Evolutionary conservation across 1,140 invertebrate genomes (phyloP), one percentile per base, ranked within the genome.

Genomic region (Drosophila serrata): DNA sequence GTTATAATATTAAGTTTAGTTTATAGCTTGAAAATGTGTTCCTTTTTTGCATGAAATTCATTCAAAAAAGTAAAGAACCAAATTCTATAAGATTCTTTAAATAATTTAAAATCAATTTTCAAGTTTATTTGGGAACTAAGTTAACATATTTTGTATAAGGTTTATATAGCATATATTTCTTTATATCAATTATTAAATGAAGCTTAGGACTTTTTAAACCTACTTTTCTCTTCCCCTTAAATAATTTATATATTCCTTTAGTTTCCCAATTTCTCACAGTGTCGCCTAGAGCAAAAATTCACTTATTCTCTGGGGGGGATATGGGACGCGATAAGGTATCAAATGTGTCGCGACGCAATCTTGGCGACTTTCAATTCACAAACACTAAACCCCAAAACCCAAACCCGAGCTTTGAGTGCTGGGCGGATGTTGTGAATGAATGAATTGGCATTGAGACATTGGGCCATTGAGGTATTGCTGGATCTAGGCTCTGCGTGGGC

Each of bases 371-470:
- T 72, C 65, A 72, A 72, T 72, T 72, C 65, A 72, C 64, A 39
- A 55, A 69, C 46, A 27, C n/a, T 17, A 43, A 27, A 33, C 45
- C 53, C 19, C 42, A 19, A 12, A n/a, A n/a, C 1, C 45, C 45
- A 11, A 15, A 3, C 27, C 15, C 8, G 24, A 9, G 15, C 45
- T 12, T 12, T 29, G 39, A 59, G 31, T 31, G 51, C 53, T 59
- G 68, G 53, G 69, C 69, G 69, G 69, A 73, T 73, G 69, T 73
- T 73, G 69, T 73, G 69, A 72, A 72, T 73, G 69, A 73, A 73
- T 49, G 69, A 73, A 73, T 73, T 73, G 69, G 69, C 51, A 72
- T 72, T 73, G 69, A 45, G 33, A 37, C 61, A 67, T 51, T 69
- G 63, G 24, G 12, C 7, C 33, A 69, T 69, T 72, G 63, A 12